These are phyloP conservation scores for Dipus sagitta DNA, from an alignment of 2,797 vertebrate genomes.

Conservation along the genomic window DNA sequence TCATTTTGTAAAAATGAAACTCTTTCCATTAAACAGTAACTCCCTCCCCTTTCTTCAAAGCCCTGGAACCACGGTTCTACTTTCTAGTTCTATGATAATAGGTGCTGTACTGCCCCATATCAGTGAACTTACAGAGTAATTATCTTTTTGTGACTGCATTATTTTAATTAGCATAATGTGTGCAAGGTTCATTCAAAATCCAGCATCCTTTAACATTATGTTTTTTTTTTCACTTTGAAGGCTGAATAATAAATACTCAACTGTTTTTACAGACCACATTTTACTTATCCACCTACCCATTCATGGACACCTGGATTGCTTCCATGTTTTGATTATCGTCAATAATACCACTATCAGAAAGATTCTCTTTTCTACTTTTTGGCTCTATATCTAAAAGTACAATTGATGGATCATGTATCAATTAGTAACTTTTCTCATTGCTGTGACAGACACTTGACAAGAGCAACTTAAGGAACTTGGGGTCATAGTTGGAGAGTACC, in stretches of 20 bases:
- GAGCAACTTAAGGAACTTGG: no score
- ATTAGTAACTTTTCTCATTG: no score
- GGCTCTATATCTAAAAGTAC: background rate
- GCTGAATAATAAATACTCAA: background rate
- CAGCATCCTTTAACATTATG: background rate
- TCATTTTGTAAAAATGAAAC: background rate
- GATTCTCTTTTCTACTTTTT: background rate
- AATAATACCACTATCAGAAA: background rate
- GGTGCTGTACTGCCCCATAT: background rate
- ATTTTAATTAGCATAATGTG: background rate
- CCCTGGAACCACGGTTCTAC: background rate
- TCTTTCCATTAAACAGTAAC: background rate
- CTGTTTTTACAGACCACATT: background rate
- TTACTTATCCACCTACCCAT: background rate
- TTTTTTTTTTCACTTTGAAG: conserved; percentile 8
- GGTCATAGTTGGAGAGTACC: no score
- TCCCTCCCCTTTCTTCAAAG: background rate
- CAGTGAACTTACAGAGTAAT: background rate
- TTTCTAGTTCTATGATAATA: background rate
- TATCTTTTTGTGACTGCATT: background rate
- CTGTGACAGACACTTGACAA: no score
- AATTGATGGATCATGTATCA: background rate
- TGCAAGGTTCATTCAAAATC: background rate
- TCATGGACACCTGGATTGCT: background rate
- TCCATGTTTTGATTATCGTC: background rate